These are phyloP conservation scores for Chlorops oryzae DNA, from an alignment of 1,140 invertebrate species.

Conservation along the genomic window DNA sequence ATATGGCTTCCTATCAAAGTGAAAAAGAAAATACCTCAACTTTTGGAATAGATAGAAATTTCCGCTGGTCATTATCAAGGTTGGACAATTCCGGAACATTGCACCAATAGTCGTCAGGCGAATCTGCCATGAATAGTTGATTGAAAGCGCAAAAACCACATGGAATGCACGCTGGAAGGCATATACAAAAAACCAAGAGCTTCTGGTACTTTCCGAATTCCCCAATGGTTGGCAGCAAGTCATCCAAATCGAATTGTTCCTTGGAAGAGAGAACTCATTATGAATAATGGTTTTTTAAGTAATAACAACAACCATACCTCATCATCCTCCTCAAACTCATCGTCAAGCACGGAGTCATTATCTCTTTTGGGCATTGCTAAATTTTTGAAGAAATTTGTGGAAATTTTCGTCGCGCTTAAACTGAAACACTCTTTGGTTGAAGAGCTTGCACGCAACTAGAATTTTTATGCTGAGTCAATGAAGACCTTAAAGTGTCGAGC, in stretches of 20 bases:
- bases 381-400: no score
- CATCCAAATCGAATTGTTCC: constrained; percentile 70
- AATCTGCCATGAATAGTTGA: constrained; percentile 80
- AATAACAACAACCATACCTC: no score
- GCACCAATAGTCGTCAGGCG: constrained; percentile 72
- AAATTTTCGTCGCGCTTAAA: no score
- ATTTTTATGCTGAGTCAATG: no score
- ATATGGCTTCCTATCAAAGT: constrained; percentile 13
- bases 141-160: constrained; percentile 88
- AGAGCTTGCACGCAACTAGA: no score
- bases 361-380: no score
- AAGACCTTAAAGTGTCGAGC: no score
- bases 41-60: constrained; percentile 60
- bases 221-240: constrained; percentile 74
- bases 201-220: constrained; percentile 85
- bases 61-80: constrained; percentile 55
- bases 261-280: constrained; percentile 26
- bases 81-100: constrained; percentile 59
- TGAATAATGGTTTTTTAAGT: no score
- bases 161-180: constrained; percentile 78
- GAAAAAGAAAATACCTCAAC: constrained; percentile 34
- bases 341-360: no score
- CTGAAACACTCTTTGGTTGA: no score
- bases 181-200: constrained; percentile 76
- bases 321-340: no score